phyloP scores from a whole-genome alignment of 1,140 invertebrate species.

The Bathynomus jamesi region DNA sequence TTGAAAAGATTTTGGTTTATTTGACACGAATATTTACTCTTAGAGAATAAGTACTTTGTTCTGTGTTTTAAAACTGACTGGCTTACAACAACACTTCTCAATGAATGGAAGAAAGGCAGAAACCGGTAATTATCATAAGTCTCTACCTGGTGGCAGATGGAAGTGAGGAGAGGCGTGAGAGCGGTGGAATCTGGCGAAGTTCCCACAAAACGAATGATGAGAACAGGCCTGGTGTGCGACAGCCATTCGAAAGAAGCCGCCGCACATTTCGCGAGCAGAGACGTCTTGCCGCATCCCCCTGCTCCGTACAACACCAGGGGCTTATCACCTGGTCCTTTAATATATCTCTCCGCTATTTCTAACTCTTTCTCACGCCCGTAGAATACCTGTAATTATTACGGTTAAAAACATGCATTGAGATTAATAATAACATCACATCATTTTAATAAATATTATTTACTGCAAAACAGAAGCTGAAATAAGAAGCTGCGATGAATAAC shows the following conservation, averaged over 20 bases:
- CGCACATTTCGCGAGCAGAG: conserved; percentile 84
- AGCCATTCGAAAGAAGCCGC: conserved; percentile 69
- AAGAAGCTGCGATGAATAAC: background rate
- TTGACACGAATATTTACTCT: no score
- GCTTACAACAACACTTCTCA: no score
- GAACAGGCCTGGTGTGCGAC: conserved; percentile 60
- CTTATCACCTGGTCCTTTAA: conserved; percentile 68
- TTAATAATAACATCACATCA: background rate
- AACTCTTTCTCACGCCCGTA: conserved; percentile 85
- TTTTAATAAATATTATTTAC: background rate
- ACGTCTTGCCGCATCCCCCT: conserved; percentile 96
- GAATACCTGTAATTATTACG: conserved; percentile 58
- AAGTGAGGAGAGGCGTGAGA: conserved; percentile 85
- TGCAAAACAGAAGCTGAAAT: no score
- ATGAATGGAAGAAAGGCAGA: no score
- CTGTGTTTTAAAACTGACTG: no score
- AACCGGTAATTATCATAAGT: no score
- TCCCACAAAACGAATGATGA: conserved; percentile 86
- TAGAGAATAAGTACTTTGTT: no score
- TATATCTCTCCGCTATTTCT: conserved; percentile 71
- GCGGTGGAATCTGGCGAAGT: conserved; percentile 95
- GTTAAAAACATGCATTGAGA: background rate
- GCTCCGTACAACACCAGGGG: conserved; percentile 91
- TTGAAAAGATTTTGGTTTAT: no score
- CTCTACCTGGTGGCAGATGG: conserved; percentile 66